A percentile compares a stretch with the other conserved stretches of the same genome.
Conservation (phyloP, 2,797 vertebrate species). For the Hipposideros larvatus region DNA sequence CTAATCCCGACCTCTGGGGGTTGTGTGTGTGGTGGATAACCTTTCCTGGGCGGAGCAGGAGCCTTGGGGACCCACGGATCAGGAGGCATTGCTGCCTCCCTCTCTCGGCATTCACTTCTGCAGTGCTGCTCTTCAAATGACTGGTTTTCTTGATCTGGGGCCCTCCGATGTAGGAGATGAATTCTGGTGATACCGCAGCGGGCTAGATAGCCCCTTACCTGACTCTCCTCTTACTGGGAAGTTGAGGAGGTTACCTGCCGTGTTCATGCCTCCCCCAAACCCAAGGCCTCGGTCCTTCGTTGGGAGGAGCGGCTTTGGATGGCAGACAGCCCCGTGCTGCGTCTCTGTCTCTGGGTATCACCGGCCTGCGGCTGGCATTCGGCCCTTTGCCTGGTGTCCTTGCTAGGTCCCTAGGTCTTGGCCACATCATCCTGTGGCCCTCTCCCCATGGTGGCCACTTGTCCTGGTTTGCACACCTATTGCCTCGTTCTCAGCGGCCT, state of each 20-base stretch:
- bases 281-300: not conserved
- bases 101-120: not conserved
- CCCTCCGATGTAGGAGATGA: not conserved
- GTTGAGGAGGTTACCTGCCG: not conserved
- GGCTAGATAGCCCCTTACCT: no score
- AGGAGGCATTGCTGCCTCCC: not conserved
- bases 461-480: not conserved
- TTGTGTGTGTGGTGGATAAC: not conserved
- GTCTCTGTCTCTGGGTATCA: not conserved
- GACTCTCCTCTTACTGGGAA: not conserved
- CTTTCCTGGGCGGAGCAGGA: not conserved
- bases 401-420: not conserved
- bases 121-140: not conserved
- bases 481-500: not conserved
- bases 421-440: not conserved
- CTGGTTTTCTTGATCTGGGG: not conserved
- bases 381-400: not conserved
- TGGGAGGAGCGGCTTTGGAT: not conserved
- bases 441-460: not conserved
- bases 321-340: no score
- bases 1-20: not conserved
- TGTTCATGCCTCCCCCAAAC: not conserved
- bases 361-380: not conserved
- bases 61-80: not conserved
- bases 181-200: not conserved